Evolutionary conservation across 2,797 vertebrate genomes (phyloP).

Genomic region (Amblyraja radiata): DNA sequence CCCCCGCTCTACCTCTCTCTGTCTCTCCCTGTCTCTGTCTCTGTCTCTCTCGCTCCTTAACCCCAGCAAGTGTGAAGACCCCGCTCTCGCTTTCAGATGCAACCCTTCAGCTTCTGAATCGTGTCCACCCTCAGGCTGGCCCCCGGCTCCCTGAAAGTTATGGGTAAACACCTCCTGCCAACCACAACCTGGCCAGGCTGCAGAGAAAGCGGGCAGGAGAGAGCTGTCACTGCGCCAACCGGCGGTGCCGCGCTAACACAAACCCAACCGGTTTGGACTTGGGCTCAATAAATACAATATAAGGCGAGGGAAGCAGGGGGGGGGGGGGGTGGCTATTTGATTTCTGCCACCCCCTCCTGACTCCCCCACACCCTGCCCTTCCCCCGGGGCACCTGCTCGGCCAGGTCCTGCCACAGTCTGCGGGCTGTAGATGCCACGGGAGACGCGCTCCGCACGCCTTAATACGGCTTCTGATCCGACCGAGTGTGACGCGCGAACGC

Average conservation of each 20-base stretch:
- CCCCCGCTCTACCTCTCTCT: constrained; percentile 42
- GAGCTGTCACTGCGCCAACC: neutral
- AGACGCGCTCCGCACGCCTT: neutral
- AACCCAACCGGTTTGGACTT: neutral
- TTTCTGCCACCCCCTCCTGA: constrained; percentile 41
- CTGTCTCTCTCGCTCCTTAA: constrained; percentile 44
- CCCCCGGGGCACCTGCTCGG: constrained; percentile 33
- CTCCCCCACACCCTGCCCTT: constrained; percentile 42
- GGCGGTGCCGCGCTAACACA: too few relatives aligned
- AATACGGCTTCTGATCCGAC: neutral
- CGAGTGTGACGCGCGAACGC: neutral
- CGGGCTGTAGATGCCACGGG: neutral
- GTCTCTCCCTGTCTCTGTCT: constrained; percentile 19
- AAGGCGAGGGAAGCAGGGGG: neutral
- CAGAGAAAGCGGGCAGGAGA: neutral
- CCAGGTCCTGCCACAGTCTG: constrained; percentile 34
- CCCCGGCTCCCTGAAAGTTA: neutral
- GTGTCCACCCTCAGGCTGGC: neutral
- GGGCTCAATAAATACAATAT: neutral
- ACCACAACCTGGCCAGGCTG: neutral
- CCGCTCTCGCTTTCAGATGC: neutral
- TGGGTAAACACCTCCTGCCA: too few relatives aligned
- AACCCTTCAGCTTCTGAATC: neutral
- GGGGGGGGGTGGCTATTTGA: too few relatives aligned
- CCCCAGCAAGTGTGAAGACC: neutral